A percentile compares a stretch with the other conserved stretches of the same genome.
Evolutionary conservation across 2,888 invertebrate species (phyloP).

Genomic region (Halocaridina rubra): DNA sequence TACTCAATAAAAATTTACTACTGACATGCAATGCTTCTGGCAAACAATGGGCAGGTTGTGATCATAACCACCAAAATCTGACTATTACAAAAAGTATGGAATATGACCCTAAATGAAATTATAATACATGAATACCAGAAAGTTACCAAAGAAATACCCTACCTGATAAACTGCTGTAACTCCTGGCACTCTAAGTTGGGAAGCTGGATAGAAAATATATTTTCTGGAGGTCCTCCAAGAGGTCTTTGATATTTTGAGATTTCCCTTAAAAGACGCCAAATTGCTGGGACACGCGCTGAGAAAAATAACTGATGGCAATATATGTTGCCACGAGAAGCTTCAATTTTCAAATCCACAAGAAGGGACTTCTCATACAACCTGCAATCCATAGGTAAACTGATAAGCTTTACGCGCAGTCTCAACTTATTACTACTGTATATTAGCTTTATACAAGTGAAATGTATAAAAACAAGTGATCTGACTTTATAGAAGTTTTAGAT

Average conservation of each 20-base stretch:
- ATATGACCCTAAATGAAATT: no score
- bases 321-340: conserved; percentile 46
- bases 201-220: conserved; percentile 28
- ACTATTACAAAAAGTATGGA: no score
- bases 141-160: background rate
- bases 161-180: conserved; percentile 40
- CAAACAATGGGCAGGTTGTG: no score
- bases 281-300: conserved; percentile 37
- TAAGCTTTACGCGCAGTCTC: no score
- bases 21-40: no score
- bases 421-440: no score
- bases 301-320: conserved; percentile 53
- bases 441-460: no score
- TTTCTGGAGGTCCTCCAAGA: background rate
- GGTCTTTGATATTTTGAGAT: conserved; percentile 37
- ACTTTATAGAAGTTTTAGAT: no score
- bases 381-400: no score
- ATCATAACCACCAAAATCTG: no score
- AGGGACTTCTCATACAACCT: conserved; percentile 56
- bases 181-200: conserved; percentile 47
- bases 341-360: conserved; percentile 54
- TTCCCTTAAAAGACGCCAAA: conserved; percentile 45
- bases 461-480: no score
- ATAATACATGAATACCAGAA: background rate
- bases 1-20: no score